Evolutionary conservation across 1,140 invertebrate genomes (phyloP).

Genomic region (Drosophila aff.): DNA sequence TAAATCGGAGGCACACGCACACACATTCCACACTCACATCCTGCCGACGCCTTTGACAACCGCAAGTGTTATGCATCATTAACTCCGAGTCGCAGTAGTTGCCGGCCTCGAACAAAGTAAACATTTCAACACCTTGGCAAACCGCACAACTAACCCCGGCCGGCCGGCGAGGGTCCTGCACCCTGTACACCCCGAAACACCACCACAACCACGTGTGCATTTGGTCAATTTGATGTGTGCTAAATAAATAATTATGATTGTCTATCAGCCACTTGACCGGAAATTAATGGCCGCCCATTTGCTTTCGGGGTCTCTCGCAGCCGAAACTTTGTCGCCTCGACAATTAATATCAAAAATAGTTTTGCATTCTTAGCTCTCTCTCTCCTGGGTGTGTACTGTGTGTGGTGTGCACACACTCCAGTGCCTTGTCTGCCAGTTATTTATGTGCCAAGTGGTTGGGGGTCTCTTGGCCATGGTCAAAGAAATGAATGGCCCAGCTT

Average conservation of each 20-base stretch:
- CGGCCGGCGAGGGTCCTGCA: slow-evolving; percentile 7
- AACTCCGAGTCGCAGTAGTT: slow-evolving; percentile 70
- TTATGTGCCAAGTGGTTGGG: slow-evolving; percentile 47
- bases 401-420: slow-evolving; percentile 74
- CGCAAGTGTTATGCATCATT: slow-evolving; percentile 77
- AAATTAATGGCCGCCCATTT: slow-evolving; percentile 75
- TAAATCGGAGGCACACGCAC: slow-evolving; percentile 56
- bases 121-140: slow-evolving; percentile 77
- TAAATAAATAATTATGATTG: slow-evolving; percentile 83
- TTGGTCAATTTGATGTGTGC: slow-evolving; percentile 78
- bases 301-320: slow-evolving; percentile 19
- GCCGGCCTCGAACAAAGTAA: slow-evolving; percentile 69
- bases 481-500: slow-evolving; percentile 29
- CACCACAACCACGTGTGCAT: slow-evolving; percentile 71
- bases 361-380: slow-evolving; percentile 43
- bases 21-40: background rate
- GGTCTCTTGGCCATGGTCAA: slow-evolving; percentile 1
- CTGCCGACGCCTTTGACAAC: slow-evolving; percentile 42
- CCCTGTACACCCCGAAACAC: background rate
- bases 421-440: slow-evolving; percentile 68
- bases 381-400: slow-evolving; percentile 6
- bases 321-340: slow-evolving; percentile 58
- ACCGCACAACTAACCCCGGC: slow-evolving; percentile 68
- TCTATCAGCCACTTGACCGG: slow-evolving; percentile 78
- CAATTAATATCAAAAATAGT: slow-evolving; percentile 81